Conservation (phyloP, 2,888 invertebrate species). For the Ormyrus labotus region DNA sequence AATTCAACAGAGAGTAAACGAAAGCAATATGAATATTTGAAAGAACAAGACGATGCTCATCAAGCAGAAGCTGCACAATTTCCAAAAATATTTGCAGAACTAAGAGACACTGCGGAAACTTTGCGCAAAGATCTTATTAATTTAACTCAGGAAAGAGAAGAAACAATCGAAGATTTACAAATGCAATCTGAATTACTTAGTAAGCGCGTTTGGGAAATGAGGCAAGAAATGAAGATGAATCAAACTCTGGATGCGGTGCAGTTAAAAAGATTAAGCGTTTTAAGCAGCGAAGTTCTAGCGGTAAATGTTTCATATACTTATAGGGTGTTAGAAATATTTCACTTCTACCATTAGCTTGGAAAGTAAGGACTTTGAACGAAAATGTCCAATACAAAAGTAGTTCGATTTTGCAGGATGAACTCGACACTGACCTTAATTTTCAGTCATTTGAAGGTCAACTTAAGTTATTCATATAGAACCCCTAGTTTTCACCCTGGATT, state of each 20-base stretch:
- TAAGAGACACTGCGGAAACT: slow-evolving; percentile 64
- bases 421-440: too few species aligned
- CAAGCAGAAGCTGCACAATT: slow-evolving; percentile 73
- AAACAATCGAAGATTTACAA: slow-evolving; percentile 62
- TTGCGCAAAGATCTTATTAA: slow-evolving; percentile 61
- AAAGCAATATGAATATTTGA: slow-evolving; percentile 74
- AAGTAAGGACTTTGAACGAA: too few species aligned
- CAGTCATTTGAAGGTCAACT: too few species aligned
- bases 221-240: slow-evolving; percentile 78
- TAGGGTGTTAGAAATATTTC: too few species aligned
- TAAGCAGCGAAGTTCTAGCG: slow-evolving; percentile 79
- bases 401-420: too few species aligned
- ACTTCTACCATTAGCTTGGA: too few species aligned
- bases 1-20: slow-evolving; percentile 68
- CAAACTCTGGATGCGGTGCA: slow-evolving; percentile 77
- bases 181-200: slow-evolving; percentile 60
- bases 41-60: slow-evolving; percentile 77
- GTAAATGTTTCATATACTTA: slow-evolving; percentile 66
- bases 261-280: slow-evolving; percentile 80
- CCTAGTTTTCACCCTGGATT: too few species aligned
- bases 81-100: slow-evolving; percentile 69
- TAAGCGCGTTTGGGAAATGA: slow-evolving; percentile 73
- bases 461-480: too few species aligned
- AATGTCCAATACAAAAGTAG: too few species aligned
- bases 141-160: slow-evolving; percentile 61